Evolutionary conservation across 2,888 invertebrate species (phyloP).

Genomic region (Orthosia gothica): DNA sequence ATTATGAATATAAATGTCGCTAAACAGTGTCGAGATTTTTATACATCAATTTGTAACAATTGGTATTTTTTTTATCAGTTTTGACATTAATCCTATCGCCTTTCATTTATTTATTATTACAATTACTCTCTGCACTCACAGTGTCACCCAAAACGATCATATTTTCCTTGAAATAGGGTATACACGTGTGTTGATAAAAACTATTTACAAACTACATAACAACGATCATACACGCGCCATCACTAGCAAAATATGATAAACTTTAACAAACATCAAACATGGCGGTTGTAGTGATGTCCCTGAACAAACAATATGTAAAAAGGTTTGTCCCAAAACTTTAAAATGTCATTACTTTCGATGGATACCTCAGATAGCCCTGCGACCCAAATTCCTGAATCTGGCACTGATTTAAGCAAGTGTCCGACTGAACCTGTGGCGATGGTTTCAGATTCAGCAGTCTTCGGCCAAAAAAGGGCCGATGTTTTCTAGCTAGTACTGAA

Average conservation of each 20-base stretch:
- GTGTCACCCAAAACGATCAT: background rate
- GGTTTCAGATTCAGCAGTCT: too few species aligned
- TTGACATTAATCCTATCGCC: background rate
- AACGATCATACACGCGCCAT: slow-evolving; percentile 7
- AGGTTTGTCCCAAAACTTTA: slow-evolving; percentile 57
- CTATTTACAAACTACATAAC: slow-evolving; percentile 35
- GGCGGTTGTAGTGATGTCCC: slow-evolving; percentile 41
- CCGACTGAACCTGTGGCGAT: too few species aligned
- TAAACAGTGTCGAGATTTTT: too few species aligned
- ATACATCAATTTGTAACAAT: too few species aligned
- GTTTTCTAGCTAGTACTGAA: too few species aligned
- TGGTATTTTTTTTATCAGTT: background rate
- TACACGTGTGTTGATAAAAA: slow-evolving; percentile 10
- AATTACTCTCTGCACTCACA: too few species aligned
- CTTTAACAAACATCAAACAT: slow-evolving; percentile 57
- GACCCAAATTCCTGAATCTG: slow-evolving; percentile 62
- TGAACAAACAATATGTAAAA: slow-evolving; percentile 54
- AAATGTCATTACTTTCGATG: slow-evolving; percentile 64
- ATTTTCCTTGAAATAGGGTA: background rate
- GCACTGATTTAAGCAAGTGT: slow-evolving; percentile 65
- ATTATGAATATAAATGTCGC: too few species aligned
- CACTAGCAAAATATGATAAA: slow-evolving; percentile 55
- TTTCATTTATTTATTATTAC: too few species aligned
- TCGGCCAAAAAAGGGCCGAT: too few species aligned
- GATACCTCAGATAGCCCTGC: slow-evolving; percentile 32